Evolutionary conservation across 2,888 invertebrate genomes (phyloP), one percentile per base, ranked within the genome.

Genomic region (Galerucella nymphaeae): DNA sequence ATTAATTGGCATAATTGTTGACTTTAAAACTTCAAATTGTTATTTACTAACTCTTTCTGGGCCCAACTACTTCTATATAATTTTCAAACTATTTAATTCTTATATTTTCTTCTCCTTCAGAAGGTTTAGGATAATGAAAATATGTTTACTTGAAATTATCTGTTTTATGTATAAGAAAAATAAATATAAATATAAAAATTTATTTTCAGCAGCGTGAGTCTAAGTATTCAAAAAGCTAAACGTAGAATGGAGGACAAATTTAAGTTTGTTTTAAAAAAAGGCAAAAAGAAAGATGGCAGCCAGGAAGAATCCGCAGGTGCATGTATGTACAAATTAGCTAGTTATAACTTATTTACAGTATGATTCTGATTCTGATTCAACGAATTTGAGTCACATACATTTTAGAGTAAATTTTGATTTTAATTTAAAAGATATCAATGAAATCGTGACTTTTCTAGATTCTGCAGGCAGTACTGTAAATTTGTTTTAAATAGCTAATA

Each of bases 231-330:
- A 84, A 94, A 94, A 83, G 96, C 96, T 1, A 92, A 95, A 82
- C 92, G 96, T 79, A 89, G 96, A 80, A 94, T 98, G 82, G 97
- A 98, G 87, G 95, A 96, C 83, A 93, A 97, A 79, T 89, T 98
- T 71, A 92, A 93, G 85, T 93, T 95, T 80, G 94, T 95, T 10
- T 89, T 95, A 66, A 95, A 95, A 84, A 93, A 93, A 84, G 93
- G 93, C 16, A 97, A 96, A 85, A 96, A 95, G 85, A 94, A 96
- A 86, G 93, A 95, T 84, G 94, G 94, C 23, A 96, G 95, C 82
- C 90, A 93, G 76, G 96, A 97, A 87, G 97, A 97, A 85, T 90
- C 93, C 2, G 92, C 93, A 74, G 93, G 93, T 79, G 92, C 91
- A 82, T 92, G 93, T 93, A 86, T 90, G 91, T 85, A 70, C 18